These are phyloP conservation scores for Hydrotaea diabolus DNA, from an alignment of 2,888 invertebrate species.

Conservation along the genomic window DNA sequence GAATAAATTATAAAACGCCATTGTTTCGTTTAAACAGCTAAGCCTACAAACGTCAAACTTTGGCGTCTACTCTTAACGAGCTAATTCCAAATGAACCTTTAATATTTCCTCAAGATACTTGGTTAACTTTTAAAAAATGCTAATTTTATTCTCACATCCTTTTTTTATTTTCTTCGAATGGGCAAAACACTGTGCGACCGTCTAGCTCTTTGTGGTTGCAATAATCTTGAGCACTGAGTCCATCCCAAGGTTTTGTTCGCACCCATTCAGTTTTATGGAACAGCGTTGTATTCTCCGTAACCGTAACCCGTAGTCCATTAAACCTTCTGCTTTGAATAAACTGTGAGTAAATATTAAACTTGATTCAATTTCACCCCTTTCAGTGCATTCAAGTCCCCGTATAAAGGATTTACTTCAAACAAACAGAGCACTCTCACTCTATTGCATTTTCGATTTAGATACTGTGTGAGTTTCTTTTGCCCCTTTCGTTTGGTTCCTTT, in stretches of 20 bases:
- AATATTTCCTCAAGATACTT: too few species aligned
- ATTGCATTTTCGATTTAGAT: conserved; percentile 11
- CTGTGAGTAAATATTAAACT: conserved; percentile 13
- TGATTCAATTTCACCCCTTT: conserved; percentile 19
- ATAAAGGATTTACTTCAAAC: conserved; percentile 19
- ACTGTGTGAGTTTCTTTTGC: conserved; percentile 3
- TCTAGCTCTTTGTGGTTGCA: not conserved
- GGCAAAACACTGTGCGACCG: too few species aligned
- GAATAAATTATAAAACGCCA: too few species aligned
- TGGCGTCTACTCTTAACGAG: too few species aligned
- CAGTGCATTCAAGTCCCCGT: not conserved
- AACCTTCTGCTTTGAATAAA: not conserved
- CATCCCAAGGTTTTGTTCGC: not conserved
- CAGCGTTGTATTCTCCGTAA: not conserved
- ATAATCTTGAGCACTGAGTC: not conserved
- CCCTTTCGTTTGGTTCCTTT: not conserved
- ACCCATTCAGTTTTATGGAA: not conserved
- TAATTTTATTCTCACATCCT: too few species aligned
- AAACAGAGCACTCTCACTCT: conserved; percentile 1
- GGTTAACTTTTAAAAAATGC: too few species aligned
- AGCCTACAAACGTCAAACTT: too few species aligned
- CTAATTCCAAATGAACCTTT: too few species aligned
- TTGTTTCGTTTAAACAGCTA: too few species aligned
- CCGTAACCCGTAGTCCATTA: conserved; percentile 3
- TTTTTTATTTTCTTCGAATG: too few species aligned